Evolutionary conservation across 2,113 vertebrate species (phyloP).

Genomic region (Toxotes jaculatrix): DNA sequence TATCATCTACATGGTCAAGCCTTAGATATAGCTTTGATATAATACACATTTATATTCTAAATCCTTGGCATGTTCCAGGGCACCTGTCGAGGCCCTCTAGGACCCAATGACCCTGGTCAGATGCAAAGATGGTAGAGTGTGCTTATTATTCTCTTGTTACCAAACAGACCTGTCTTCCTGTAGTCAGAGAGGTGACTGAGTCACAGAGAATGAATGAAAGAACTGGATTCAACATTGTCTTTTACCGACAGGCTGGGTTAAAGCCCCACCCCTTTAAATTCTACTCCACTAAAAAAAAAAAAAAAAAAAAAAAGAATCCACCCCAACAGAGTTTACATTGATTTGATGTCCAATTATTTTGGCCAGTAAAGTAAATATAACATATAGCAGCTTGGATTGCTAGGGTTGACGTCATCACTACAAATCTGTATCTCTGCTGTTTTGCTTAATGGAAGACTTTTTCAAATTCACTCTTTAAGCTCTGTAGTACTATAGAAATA

Average conservation of each 20-base stretch:
- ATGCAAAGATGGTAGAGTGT: neutral
- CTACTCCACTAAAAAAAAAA: neutral
- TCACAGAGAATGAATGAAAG: neutral
- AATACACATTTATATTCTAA: neutral
- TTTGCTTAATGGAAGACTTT: neutral
- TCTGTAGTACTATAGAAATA: neutral
- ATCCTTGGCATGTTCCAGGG: neutral
- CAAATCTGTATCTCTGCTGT: conserved; percentile 28
- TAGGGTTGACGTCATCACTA: conserved; percentile 50
- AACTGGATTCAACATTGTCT: neutral
- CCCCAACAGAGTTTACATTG: neutral
- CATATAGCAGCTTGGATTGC: conserved; percentile 5
- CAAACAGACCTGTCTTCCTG: neutral
- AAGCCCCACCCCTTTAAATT: neutral
- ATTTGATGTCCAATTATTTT: conserved; percentile 2
- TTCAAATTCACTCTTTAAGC: conserved; percentile 13
- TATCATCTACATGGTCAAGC: conserved; percentile 51
- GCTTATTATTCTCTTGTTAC: neutral
- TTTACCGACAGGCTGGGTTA: fast-evolving
- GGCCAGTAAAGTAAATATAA: conserved; percentile 8
- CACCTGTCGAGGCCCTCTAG: neutral
- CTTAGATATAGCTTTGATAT: neutral
- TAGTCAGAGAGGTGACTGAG: neutral
- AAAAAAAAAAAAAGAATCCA: neutral
- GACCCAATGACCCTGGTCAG: neutral